phyloP scores from a whole-genome alignment of 2,888 invertebrate genomes.

The Ellobium chinense region DNA sequence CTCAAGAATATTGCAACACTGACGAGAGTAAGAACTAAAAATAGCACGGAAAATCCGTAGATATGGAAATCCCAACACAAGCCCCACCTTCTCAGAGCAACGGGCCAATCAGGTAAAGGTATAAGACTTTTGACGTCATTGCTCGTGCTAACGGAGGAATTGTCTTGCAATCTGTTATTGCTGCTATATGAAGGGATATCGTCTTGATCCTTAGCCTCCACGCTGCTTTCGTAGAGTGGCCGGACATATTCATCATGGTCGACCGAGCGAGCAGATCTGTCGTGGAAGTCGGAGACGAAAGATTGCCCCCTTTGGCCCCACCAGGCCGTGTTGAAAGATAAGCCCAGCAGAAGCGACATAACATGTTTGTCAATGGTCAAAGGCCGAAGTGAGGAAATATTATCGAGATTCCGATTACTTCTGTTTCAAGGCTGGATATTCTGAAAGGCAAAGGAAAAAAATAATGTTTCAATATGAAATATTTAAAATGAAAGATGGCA shows the following conservation, averaged over 20 bases:
- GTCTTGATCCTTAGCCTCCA: not conserved
- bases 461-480: no score
- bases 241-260: no score
- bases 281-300: no score
- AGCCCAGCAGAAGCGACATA: constrained; percentile 30
- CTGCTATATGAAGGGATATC: not conserved
- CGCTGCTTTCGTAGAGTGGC: no score
- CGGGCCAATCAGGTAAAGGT: constrained; percentile 76
- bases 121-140: constrained; percentile 17
- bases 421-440: no score
- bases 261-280: no score
- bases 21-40: constrained; percentile 82
- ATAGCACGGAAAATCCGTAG: constrained; percentile 82
- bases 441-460: no score
- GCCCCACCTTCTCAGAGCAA: constrained; percentile 73
- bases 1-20: constrained; percentile 82
- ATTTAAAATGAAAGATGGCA: no score
- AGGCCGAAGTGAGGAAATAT: no score
- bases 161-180: not conserved
- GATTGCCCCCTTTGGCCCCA: no score
- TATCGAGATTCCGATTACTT: no score
- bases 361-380: constrained; percentile 19
- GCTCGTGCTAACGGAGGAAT: no score
- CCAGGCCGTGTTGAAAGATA: not conserved
- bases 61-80: constrained; percentile 82